phyloP scores from a whole-genome alignment of 2,797 vertebrate genomes.

The Menidia menidia region DNA sequence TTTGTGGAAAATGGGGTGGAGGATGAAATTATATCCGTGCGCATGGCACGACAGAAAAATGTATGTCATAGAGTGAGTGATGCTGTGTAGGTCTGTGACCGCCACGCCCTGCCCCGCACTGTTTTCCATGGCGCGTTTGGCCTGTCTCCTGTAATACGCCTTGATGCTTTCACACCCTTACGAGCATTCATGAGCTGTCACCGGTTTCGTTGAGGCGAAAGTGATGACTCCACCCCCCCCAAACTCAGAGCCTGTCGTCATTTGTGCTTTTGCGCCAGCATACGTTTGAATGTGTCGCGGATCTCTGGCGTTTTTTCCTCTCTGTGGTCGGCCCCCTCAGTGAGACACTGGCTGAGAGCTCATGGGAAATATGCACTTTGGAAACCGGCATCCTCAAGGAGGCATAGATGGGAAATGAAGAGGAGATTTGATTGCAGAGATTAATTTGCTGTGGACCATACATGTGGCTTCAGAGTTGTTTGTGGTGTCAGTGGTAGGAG shows the following conservation, averaged over 20 bases:
- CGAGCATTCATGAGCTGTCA: slow-evolving; percentile 40
- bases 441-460: slow-evolving; percentile 76
- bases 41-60: slow-evolving; percentile 11
- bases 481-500: slow-evolving; percentile 45
- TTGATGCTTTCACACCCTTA: slow-evolving; percentile 21
- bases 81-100: slow-evolving; percentile 31
- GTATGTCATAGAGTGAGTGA: slow-evolving; percentile 20
- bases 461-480: slow-evolving; percentile 56
- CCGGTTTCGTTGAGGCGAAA: slow-evolving; percentile 17
- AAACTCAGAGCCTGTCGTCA: slow-evolving; percentile 28
- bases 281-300: slow-evolving; percentile 19
- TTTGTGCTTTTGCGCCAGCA: slow-evolving; percentile 58
- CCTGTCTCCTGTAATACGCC: slow-evolving; percentile 45
- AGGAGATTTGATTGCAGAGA: slow-evolving; percentile 64
- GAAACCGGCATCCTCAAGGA: slow-evolving; percentile 57
- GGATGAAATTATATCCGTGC: slow-evolving; percentile 47
- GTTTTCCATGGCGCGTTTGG: slow-evolving; percentile 47
- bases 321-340: slow-evolving; percentile 56
- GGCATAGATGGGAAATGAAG: slow-evolving; percentile 72
- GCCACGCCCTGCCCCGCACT: slow-evolving; percentile 49
- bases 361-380: slow-evolving; percentile 79
- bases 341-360: slow-evolving; percentile 56
- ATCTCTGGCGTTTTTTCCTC: slow-evolving; percentile 24
- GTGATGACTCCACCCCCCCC: slow-evolving; percentile 33
- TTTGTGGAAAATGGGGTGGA: slow-evolving; percentile 38